These are phyloP conservation scores for Cantharis rustica DNA, from an alignment of 2,888 invertebrate genomes.

Conservation along the genomic window DNA sequence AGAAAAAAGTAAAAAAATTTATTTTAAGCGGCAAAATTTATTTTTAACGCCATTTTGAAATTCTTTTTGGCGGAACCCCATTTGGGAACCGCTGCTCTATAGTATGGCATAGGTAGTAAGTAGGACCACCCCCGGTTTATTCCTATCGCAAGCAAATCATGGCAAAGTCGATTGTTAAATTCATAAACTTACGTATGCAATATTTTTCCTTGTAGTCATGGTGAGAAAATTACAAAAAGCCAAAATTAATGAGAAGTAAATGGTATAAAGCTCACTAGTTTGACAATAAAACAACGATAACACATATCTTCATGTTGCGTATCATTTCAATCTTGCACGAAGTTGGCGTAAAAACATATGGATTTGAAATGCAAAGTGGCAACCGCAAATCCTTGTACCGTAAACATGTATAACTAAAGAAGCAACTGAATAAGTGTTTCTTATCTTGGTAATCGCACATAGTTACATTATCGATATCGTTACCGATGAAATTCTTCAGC, in stretches of 20 bases:
- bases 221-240: slow-evolving; percentile 4
- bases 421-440: slow-evolving; percentile 42
- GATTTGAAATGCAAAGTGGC: slow-evolving; percentile 54
- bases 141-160: too few relatives aligned
- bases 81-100: too few relatives aligned
- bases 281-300: slow-evolving; percentile 49
- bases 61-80: too few relatives aligned
- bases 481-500: slow-evolving; percentile 22
- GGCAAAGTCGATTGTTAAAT: too few relatives aligned
- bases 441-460: slow-evolving; percentile 52
- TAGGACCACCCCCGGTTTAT: too few relatives aligned
- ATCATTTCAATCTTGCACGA: slow-evolving; percentile 54
- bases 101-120: too few relatives aligned
- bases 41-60: too few relatives aligned
- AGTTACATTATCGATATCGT: slow-evolving; percentile 40
- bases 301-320: slow-evolving; percentile 53
- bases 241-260: slow-evolving; percentile 27
- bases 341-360: slow-evolving; percentile 51
- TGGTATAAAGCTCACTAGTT: slow-evolving; percentile 43
- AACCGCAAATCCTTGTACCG: slow-evolving; percentile 44
- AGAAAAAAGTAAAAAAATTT: too few relatives aligned
- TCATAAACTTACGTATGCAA: background rate
- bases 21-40: too few relatives aligned
- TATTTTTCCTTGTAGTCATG: slow-evolving; percentile 1
- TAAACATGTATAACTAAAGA: slow-evolving; percentile 49